Conservation (phyloP, 2,888 invertebrate genomes). For the Amphipyra berbera region DNA sequence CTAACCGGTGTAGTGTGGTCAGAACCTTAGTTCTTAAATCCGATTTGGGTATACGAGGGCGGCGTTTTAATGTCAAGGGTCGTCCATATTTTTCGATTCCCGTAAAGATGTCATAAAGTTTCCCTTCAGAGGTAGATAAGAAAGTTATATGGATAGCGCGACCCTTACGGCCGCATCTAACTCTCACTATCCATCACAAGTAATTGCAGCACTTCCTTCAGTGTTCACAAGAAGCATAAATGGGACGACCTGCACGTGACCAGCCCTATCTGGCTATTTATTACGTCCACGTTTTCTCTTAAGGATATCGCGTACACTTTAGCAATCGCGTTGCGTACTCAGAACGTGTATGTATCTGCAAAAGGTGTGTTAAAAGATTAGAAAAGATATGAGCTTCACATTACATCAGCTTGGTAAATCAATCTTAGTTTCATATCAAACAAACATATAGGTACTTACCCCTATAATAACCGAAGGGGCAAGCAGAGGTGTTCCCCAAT, state of each 20-base stretch:
- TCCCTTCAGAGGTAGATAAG: constrained; percentile 82
- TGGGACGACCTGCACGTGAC: constrained; percentile 83
- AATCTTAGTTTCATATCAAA: too few relatives aligned
- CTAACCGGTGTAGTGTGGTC: constrained; percentile 49
- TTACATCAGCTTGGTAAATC: too few relatives aligned
- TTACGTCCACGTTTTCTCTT: constrained; percentile 74
- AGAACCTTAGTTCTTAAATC: constrained; percentile 68
- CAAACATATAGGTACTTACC: too few relatives aligned
- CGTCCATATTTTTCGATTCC: constrained; percentile 84
- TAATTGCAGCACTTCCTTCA: constrained; percentile 85
- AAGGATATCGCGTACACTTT: constrained; percentile 64
- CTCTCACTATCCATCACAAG: constrained; percentile 84
- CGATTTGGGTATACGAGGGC: constrained; percentile 69
- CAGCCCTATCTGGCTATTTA: constrained; percentile 79
- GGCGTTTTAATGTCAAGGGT: constrained; percentile 77
- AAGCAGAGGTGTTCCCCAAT: too few relatives aligned
- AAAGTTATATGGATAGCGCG: constrained; percentile 82
- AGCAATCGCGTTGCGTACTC: constrained; percentile 43
- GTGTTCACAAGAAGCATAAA: constrained; percentile 84
- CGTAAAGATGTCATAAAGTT: constrained; percentile 86
- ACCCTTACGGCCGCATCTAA: constrained; percentile 81
- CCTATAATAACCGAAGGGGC: too few relatives aligned
- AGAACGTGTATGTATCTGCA: constrained; percentile 25
- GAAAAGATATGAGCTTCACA: background rate
- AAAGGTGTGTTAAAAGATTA: constrained; percentile 16